Evolutionary conservation across 2,113 vertebrate species (phyloP).

Genomic region (Oostethus manadensis): DNA sequence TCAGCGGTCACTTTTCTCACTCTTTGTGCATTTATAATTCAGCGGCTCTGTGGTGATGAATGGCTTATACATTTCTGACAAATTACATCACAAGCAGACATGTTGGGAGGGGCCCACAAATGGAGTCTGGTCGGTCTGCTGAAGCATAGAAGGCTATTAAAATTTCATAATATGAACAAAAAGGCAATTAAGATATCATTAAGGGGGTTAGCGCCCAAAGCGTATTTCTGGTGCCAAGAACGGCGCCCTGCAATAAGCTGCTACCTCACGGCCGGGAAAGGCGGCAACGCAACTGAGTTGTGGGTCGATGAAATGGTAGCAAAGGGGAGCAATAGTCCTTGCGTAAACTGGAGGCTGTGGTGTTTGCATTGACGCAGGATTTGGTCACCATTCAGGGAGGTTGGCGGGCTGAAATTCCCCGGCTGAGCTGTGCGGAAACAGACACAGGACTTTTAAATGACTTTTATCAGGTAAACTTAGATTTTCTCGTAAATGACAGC

Average conservation of each 20-base stretch:
- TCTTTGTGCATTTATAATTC: constrained; percentile 56
- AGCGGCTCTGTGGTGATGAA: constrained; percentile 54
- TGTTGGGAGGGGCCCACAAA: constrained; percentile 45
- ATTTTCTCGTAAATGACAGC: constrained; percentile 22
- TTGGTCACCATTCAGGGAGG: constrained; percentile 13
- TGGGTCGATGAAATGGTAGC: constrained; percentile 25
- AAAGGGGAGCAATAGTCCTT: constrained; percentile 15
- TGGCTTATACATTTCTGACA: constrained; percentile 55
- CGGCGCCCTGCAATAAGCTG: constrained; percentile 26
- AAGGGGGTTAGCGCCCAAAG: constrained; percentile 47
- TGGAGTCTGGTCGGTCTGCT: constrained; percentile 43
- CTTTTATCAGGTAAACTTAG: constrained; percentile 21
- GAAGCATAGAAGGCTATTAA: constrained; percentile 57
- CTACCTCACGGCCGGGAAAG: constrained; percentile 15
- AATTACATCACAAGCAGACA: constrained; percentile 55
- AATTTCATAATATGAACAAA: constrained; percentile 65
- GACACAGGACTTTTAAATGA: constrained; percentile 18
- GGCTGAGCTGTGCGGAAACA: constrained; percentile 8
- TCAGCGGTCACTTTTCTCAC: constrained; percentile 30
- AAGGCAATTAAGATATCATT: constrained; percentile 68
- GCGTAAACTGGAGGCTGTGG: constrained; percentile 21
- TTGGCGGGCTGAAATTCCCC: constrained; percentile 20
- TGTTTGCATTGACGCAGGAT: constrained; percentile 36
- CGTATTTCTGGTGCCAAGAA: constrained; percentile 45
- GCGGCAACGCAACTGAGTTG: constrained; percentile 23